Evolutionary conservation across 2,113 vertebrate species (phyloP).

Genomic region (Eclectus roratus): DNA sequence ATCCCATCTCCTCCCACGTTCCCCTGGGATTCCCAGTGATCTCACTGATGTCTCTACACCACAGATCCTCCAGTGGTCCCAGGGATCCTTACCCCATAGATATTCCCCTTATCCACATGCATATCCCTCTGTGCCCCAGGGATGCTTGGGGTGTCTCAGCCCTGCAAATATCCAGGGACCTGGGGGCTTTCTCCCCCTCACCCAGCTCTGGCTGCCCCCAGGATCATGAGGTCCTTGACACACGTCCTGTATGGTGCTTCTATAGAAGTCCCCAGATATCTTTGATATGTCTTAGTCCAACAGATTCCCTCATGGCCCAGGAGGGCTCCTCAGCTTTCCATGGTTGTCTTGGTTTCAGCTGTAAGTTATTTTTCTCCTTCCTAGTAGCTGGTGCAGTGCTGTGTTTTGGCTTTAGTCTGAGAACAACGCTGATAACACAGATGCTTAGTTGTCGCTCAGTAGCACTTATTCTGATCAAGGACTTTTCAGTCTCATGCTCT

Average conservation of each 20-base stretch:
- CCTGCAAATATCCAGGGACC: neutral
- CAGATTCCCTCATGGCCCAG: neutral
- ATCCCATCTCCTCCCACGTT: no score
- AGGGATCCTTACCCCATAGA: neutral
- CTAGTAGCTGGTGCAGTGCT: no score
- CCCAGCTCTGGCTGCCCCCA: neutral
- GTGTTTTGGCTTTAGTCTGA: no score
- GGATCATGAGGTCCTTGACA: neutral
- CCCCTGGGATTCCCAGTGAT: neutral
- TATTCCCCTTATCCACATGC: neutral
- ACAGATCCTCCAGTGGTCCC: neutral
- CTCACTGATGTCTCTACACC: neutral
- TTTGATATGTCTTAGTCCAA: neutral
- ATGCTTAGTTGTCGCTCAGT: no score
- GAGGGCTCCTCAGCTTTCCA: neutral
- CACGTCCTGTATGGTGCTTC: neutral
- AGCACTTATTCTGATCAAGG: no score
- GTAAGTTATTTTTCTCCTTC: no score
- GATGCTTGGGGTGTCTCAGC: neutral
- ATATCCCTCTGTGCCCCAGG: neutral
- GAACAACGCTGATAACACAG: no score
- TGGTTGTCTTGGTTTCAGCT: no score
- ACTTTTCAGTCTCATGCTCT: no score
- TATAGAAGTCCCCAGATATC: neutral
- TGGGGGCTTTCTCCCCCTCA: neutral